phyloP scores from a whole-genome alignment of 2,888 invertebrate species.

The Sarcophaga subvicina region DNA sequence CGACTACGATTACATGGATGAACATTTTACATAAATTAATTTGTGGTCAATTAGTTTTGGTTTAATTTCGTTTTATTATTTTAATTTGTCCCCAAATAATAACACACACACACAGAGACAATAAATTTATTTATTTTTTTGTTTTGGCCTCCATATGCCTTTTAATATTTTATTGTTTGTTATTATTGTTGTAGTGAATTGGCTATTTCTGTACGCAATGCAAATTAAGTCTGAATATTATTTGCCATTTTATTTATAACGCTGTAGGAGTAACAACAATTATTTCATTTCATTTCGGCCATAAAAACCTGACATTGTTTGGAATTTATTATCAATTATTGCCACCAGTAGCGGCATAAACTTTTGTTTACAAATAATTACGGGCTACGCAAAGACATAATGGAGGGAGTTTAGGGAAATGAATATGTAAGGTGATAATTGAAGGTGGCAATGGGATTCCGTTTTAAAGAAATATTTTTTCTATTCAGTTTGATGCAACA shows the following conservation, averaged over 20 bases:
- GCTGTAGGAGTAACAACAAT: constrained; percentile 9
- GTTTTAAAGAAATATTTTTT: too few relatives aligned
- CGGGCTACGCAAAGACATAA: too few relatives aligned
- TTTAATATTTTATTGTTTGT: constrained; percentile 39
- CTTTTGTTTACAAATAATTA: background rate
- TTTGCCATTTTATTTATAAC: constrained; percentile 18
- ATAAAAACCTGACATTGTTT: constrained; percentile 34
- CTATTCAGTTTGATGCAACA: too few relatives aligned
- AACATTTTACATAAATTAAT: constrained; percentile 62
- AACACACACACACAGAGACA: background rate
- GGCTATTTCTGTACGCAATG: background rate
- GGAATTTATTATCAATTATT: constrained; percentile 43
- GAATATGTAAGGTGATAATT: too few relatives aligned
- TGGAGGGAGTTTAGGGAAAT: too few relatives aligned
- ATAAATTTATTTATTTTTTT: constrained; percentile 38
- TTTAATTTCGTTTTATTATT: constrained; percentile 65
- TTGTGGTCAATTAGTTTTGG: constrained; percentile 68
- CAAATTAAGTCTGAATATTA: constrained; percentile 52
- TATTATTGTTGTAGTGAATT: constrained; percentile 12
- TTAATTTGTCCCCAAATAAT: constrained; percentile 66
- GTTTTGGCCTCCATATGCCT: background rate
- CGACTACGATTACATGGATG: background rate
- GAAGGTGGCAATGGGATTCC: too few relatives aligned
- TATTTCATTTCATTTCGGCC: constrained; percentile 54
- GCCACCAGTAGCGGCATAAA: background rate